Evolutionary conservation across 2,888 invertebrate genomes (phyloP).

Genomic region (Empis stercorea): DNA sequence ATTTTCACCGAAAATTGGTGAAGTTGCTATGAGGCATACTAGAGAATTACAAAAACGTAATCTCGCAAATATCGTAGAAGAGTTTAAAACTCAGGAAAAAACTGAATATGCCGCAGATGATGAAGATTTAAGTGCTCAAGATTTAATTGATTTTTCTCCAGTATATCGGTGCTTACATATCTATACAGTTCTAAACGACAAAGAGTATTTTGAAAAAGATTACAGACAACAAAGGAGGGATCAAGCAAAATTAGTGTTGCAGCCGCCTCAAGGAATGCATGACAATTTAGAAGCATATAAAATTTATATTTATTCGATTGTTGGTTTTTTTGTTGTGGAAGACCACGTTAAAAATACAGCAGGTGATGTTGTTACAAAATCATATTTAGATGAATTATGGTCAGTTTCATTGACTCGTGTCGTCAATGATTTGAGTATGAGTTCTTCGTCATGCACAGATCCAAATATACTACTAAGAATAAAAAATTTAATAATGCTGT

Average conservation of each 20-base stretch:
- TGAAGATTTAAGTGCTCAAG: constrained; percentile 83
- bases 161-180: constrained; percentile 96
- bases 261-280: constrained; percentile 82
- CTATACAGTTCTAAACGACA: constrained; percentile 82
- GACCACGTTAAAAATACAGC: constrained; percentile 93
- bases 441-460: constrained; percentile 87
- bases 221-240: constrained; percentile 85
- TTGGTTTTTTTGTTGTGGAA: constrained; percentile 97
- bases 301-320: constrained; percentile 78
- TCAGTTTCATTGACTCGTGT: constrained; percentile 76
- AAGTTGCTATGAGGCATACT: constrained; percentile 84
- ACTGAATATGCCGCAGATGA: constrained; percentile 36
- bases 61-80: constrained; percentile 41
- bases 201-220: constrained; percentile 88
- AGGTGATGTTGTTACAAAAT: constrained; percentile 72
- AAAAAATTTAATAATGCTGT: constrained; percentile 90
- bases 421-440: constrained; percentile 73
- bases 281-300: constrained; percentile 81
- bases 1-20: constrained; percentile 89
- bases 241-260: constrained; percentile 84
- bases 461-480: constrained; percentile 85
- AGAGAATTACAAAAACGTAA: constrained; percentile 47
- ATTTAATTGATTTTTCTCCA: constrained; percentile 95
- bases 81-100: constrained; percentile 19
- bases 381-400: constrained; percentile 93